Percentiles rank a stretch among this genome's conserved stretches.
Conservation (phyloP, 2,888 invertebrate genomes). For the Eueremaeus valkanovi region DNA sequence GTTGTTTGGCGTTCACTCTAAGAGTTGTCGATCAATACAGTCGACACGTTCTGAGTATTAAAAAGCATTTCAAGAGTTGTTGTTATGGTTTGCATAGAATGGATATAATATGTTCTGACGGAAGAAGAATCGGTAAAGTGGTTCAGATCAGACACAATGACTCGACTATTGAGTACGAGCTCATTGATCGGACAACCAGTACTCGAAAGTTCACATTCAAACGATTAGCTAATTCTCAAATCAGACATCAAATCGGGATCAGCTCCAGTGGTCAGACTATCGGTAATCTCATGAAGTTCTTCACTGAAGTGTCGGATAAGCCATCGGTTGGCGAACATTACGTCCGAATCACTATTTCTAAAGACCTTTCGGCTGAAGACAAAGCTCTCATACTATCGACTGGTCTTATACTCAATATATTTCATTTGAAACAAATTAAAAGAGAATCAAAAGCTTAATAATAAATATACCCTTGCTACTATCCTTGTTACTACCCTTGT, state of each 20-base stretch:
- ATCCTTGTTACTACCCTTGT: too few relatives aligned
- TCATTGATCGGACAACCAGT: not conserved
- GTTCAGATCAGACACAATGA: not conserved
- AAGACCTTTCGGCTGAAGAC: not conserved
- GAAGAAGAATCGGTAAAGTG: not conserved
- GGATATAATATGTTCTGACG: not conserved
- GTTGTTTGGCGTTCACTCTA: not conserved
- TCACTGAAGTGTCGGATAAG: not conserved
- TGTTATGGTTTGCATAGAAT: not conserved
- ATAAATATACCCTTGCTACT: too few relatives aligned
- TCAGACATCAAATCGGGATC: not conserved
- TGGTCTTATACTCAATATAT: not conserved
- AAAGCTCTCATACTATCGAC: not conserved
- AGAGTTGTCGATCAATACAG: conserved; percentile 6
- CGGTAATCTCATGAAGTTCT: not conserved
- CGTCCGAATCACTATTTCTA: not conserved
- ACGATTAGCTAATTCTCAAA: not conserved
- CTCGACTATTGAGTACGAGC: not conserved
- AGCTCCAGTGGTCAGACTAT: not conserved
- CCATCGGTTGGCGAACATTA: not conserved
- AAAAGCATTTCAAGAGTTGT: not conserved
- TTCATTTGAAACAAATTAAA: not conserved
- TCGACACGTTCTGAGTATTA: not conserved
- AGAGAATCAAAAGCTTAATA: too few relatives aligned
- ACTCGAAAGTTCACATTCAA: not conserved